Evolutionary conservation across 2,888 invertebrate genomes (phyloP).

Genomic region (Nebria brevicollis): DNA sequence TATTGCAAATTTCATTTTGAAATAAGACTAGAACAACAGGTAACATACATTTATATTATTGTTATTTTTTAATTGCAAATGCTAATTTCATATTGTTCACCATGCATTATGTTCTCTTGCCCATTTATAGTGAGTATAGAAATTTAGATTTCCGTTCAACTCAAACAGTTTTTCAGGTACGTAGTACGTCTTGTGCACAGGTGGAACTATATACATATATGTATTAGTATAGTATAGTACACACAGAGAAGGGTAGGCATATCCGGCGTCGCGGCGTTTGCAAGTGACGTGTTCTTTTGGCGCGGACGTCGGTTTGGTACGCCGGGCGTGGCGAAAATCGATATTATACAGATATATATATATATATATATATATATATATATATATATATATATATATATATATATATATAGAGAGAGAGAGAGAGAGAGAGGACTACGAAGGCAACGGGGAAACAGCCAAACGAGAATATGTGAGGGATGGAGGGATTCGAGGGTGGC

Average conservation of each 20-base stretch:
- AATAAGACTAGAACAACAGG: too few species aligned
- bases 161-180: not conserved
- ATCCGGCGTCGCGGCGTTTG: slow-evolving; percentile 48
- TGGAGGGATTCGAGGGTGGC: not conserved
- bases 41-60: not conserved
- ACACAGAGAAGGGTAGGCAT: slow-evolving; percentile 12
- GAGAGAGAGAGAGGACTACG: not conserved
- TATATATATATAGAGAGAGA: too few species aligned
- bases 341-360: slow-evolving; percentile 56
- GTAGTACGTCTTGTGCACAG: slow-evolving; percentile 3
- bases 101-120: too few species aligned
- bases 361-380: not conserved
- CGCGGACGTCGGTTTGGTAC: slow-evolving; percentile 50
- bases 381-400: too few species aligned
- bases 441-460: slow-evolving; percentile 50
- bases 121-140: too few species aligned
- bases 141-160: too few species aligned
- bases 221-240: not conserved
- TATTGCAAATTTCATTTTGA: too few species aligned
- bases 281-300: slow-evolving; percentile 57
- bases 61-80: not conserved
- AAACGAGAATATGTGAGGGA: not conserved
- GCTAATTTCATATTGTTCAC: too few species aligned
- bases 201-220: not conserved
- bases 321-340: slow-evolving; percentile 57